Base-by-base conservation (phyloP, 92 coral and sea anemone genomes). In the Blastomussa wellsi region DNA sequence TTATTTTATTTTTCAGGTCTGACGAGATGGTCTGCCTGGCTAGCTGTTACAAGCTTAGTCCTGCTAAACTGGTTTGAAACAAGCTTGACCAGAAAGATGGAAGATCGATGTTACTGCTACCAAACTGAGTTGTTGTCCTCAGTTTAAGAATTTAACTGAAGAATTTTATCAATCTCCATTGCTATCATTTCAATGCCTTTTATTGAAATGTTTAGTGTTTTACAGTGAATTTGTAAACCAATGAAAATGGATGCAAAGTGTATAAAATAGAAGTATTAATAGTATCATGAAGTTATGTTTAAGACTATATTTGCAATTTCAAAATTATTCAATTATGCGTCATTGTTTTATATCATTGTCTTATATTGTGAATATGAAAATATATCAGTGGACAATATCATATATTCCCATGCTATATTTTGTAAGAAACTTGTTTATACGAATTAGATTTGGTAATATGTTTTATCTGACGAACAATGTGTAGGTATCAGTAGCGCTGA, bases 341-440 rank as follows among this genome's bases (percentile, higher is more conserved):
- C 24, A 33, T 15, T 44, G 64, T 70, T 38, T 72, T 51, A 71
- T 62, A 51, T 37, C 57, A 12, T 48, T 83, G 79, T 74, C 57
- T 53, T 42, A 74, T 28, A 31, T 44, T 83, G 87, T 83, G 81
- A 83, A 83, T 83, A 72, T 74, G 33, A 83, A 33, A 41, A 74
- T 83, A 55, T 74, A 59, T 59, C 16, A 48, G 53, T 36, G 78
- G 52, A 82, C 85, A 48, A 16, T 1, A 7, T 1, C 42, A 16
- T 1, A 7, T 1, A 65, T 75, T 47, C 76, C 13, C 64, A 41
- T 59, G 28, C 32, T 32, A 57, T 80, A 80, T 80, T 68, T 80
- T 80, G 48, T 67, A 29, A 32, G 44, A 29, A 80, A 64, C 66
- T 80, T 80, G 84, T 80, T 68, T 67, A 80, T 80, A 80, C 31